Evolutionary conservation across 2,888 invertebrate species (phyloP).

Genomic region (Leptothorax acervorum): DNA sequence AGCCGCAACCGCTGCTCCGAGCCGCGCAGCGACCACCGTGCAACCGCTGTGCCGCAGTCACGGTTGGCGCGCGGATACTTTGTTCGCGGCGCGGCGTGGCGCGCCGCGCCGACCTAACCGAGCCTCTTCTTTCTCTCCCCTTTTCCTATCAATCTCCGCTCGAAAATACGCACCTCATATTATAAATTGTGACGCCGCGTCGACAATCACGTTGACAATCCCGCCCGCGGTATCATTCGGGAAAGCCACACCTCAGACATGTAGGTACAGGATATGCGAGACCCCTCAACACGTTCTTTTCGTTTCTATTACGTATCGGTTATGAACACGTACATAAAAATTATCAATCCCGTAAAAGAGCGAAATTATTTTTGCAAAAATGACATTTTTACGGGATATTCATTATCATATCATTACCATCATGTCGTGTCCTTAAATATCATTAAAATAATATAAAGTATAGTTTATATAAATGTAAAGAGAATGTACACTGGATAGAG

Average conservation of each 20-base stretch:
- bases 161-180: constrained; percentile 56
- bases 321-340: background rate
- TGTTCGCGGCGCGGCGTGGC: constrained; percentile 43
- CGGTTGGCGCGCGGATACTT: constrained; percentile 42
- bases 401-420: background rate
- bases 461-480: constrained; percentile 2
- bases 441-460: background rate
- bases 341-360: background rate
- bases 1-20: constrained; percentile 49
- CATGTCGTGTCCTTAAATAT: background rate
- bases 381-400: background rate
- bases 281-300: background rate
- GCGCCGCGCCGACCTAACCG: constrained; percentile 43
- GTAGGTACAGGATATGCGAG: too few species aligned
- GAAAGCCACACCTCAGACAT: background rate
- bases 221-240: background rate
- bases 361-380: background rate
- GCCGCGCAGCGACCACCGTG: constrained; percentile 57
- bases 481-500: background rate
- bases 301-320: background rate
- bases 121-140: background rate
- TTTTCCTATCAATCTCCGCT: constrained; percentile 51
- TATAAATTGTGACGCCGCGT: constrained; percentile 59
- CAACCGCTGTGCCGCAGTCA: constrained; percentile 49
- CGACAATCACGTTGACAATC: constrained; percentile 5